Evolutionary conservation across 2,113 vertebrate species (phyloP).

Genomic region (Heterotilapia buettikoferi): DNA sequence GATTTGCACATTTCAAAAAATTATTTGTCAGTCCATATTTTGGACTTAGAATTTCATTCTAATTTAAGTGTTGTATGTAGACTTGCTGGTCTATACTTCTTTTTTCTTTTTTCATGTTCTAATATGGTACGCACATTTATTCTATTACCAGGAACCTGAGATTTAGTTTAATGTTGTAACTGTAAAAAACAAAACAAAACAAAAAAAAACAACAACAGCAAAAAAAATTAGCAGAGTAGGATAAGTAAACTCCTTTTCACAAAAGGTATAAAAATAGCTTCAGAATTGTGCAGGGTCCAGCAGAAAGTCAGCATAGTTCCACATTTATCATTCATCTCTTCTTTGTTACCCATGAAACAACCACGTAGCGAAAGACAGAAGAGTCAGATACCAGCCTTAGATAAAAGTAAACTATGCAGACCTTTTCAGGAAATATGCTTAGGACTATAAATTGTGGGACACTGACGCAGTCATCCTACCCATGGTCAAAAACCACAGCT

Average conservation of each 20-base stretch:
- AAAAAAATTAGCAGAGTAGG: background rate
- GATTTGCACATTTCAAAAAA: background rate
- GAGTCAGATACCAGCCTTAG: background rate
- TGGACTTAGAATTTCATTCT: background rate
- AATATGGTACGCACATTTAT: background rate
- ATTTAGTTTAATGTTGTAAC: background rate
- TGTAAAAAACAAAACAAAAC: background rate
- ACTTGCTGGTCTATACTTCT: background rate
- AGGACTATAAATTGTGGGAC: background rate
- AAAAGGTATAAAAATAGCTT: background rate
- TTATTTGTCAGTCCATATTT: background rate
- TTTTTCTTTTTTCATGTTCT: background rate
- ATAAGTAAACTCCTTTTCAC: background rate
- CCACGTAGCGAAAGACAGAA: background rate
- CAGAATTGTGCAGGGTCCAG: background rate
- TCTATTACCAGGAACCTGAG: background rate
- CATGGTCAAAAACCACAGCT: background rate
- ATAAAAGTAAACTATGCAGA: background rate
- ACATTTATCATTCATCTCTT: background rate
- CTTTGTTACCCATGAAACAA: background rate
- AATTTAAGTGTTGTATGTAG: background rate
- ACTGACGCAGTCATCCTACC: background rate
- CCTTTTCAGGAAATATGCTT: background rate
- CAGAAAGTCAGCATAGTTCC: background rate
- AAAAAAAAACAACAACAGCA: background rate